Conservation (phyloP, 2,888 invertebrate genomes). For the Habrosyne pyritoides region DNA sequence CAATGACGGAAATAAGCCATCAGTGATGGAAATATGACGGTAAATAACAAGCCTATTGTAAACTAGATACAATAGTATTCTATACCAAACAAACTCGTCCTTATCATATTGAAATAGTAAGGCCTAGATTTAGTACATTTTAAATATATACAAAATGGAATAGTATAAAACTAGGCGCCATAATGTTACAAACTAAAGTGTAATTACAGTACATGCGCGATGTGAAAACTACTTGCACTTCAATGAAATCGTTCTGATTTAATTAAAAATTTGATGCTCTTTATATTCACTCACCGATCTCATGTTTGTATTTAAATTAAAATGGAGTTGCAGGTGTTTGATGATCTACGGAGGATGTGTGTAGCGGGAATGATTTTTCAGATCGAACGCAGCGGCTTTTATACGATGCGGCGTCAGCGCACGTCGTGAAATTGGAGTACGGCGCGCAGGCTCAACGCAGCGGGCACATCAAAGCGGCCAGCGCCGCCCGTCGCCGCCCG, state of each 20-base stretch:
- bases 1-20: neutral
- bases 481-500: conserved; percentile 37
- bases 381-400: conserved; percentile 68
- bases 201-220: too few species aligned
- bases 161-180: neutral
- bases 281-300: conserved; percentile 70
- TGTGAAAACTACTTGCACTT: neutral
- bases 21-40: neutral
- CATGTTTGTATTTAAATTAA: conserved; percentile 55
- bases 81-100: neutral
- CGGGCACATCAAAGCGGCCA: conserved; percentile 39
- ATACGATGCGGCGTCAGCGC: conserved; percentile 62
- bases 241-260: conserved; percentile 1
- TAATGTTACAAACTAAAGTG: neutral
- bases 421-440: conserved; percentile 77
- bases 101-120: neutral
- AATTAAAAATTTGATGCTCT: neutral
- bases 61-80: neutral
- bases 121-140: neutral
- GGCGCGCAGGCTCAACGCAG: conserved; percentile 30
- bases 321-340: conserved; percentile 41
- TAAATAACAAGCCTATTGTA: neutral
- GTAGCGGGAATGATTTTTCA: conserved; percentile 80
- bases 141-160: neutral
- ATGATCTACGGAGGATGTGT: conserved; percentile 73